Conservation (phyloP, 2,797 vertebrate species). For the Chelon auratus region DNA sequence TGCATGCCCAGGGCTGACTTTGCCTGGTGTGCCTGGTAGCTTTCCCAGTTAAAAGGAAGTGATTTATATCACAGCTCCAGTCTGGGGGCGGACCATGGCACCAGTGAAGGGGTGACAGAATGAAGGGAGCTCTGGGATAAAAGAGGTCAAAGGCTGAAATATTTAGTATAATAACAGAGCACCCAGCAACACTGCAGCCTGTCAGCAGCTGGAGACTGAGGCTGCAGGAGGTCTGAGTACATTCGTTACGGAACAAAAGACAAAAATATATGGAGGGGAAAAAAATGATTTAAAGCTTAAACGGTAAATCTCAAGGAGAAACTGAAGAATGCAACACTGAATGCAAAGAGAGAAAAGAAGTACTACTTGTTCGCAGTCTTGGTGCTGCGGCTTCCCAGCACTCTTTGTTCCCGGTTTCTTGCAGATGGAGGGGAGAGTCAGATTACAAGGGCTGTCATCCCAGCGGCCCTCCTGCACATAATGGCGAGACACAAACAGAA, state of each 20-base stretch:
- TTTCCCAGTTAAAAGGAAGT: slow-evolving; percentile 20
- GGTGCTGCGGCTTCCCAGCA: slow-evolving; percentile 87
- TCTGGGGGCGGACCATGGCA: slow-evolving; percentile 9
- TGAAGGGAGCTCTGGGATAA: slow-evolving; percentile 25
- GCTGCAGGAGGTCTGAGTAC: slow-evolving; percentile 49
- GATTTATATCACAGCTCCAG: slow-evolving; percentile 48
- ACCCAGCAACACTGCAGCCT: slow-evolving; percentile 42
- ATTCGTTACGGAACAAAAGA: neutral
- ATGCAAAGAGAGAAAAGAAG: slow-evolving; percentile 2
- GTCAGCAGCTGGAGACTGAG: slow-evolving; percentile 61
- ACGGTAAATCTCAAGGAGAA: neutral
- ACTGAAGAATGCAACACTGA: neutral
- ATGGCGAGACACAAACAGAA: slow-evolving; percentile 54
- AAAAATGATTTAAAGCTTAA: slow-evolving; percentile 11
- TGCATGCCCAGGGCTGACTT: neutral
- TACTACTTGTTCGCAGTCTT: slow-evolving; percentile 91
- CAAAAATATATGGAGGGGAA: neutral
- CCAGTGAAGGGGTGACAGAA: slow-evolving; percentile 10
- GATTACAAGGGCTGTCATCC: slow-evolving; percentile 97
- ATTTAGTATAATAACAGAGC: slow-evolving; percentile 63
- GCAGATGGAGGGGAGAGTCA: slow-evolving; percentile 94
- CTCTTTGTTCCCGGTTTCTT: slow-evolving; percentile 91
- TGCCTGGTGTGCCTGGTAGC: slow-evolving; percentile 33
- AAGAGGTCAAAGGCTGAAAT: slow-evolving; percentile 46
- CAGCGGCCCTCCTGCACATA: slow-evolving; percentile 92